A percentile compares a stretch with the other conserved stretches of the same genome.
Evolutionary conservation across 2,888 invertebrate species (phyloP).

Genomic region (Hirtodrosophila alboralis): DNA sequence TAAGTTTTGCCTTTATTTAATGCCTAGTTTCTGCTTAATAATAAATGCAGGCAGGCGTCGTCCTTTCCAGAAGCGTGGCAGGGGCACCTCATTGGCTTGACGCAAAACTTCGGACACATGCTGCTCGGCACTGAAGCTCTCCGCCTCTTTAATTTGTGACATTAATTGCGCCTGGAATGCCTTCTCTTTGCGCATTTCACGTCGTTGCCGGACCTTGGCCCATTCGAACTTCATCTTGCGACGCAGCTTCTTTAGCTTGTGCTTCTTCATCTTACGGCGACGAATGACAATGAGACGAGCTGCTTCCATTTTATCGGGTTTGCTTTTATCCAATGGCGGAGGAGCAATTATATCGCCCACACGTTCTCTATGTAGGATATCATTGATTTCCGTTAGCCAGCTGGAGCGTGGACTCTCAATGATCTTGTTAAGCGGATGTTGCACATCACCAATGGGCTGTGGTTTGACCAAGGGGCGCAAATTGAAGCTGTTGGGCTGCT

Average conservation of each 20-base stretch:
- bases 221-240: slow-evolving; percentile 91
- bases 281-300: slow-evolving; percentile 90
- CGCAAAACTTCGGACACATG: slow-evolving; percentile 88
- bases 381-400: slow-evolving; percentile 79
- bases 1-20: slow-evolving; percentile 83
- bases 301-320: slow-evolving; percentile 88
- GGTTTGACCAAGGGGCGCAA: slow-evolving; percentile 22
- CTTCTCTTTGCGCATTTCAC: slow-evolving; percentile 91
- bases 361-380: slow-evolving; percentile 67
- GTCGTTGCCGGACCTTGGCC: slow-evolving; percentile 89
- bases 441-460: slow-evolving; percentile 71
- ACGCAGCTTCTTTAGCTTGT: slow-evolving; percentile 91
- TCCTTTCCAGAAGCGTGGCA: slow-evolving; percentile 86
- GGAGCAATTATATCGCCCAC: slow-evolving; percentile 66
- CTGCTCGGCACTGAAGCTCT: slow-evolving; percentile 90
- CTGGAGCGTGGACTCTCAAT: slow-evolving; percentile 75
- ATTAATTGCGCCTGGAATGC: slow-evolving; percentile 89
- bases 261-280: slow-evolving; percentile 93
- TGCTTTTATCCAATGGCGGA: slow-evolving; percentile 63
- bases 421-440: slow-evolving; percentile 38
- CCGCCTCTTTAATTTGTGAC: slow-evolving; percentile 88
- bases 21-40: slow-evolving; percentile 88
- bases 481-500: slow-evolving; percentile 9
- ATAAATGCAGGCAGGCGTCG: slow-evolving; percentile 88
- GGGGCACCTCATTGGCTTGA: slow-evolving; percentile 86